A percentile compares a stretch with the other conserved stretches of the same genome.
phyloP scores from a whole-genome alignment of 2,113 vertebrate genomes.

The Lampris megalopsis region DNA sequence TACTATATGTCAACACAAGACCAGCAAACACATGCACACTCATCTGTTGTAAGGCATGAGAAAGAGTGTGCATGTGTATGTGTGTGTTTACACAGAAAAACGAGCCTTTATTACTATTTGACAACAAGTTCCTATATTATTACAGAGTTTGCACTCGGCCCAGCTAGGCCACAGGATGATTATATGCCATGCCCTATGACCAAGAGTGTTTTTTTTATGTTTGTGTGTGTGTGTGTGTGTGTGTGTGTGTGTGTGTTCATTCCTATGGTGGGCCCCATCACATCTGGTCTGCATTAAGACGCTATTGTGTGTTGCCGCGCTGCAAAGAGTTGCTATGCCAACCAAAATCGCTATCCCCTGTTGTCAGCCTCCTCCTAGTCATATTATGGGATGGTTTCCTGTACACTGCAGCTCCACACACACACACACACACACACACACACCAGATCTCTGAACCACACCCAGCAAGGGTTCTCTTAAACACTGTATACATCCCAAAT shows the following conservation, averaged over 20 bases:
- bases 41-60: no score
- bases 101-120: slow-evolving; percentile 53
- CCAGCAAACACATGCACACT: no score
- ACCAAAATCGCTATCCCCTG: slow-evolving; percentile 58
- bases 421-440: neutral
- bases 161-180: slow-evolving; percentile 48
- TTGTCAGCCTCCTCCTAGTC: slow-evolving; percentile 49
- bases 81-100: slow-evolving; percentile 41
- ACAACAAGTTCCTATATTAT: slow-evolving; percentile 60
- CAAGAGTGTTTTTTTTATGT: slow-evolving; percentile 13
- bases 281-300: slow-evolving; percentile 70
- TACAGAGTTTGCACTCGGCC: slow-evolving; percentile 48
- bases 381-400: slow-evolving; percentile 53
- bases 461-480: slow-evolving; percentile 22
- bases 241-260: slow-evolving; percentile 1
- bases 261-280: slow-evolving; percentile 48
- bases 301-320: slow-evolving; percentile 47
- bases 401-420: slow-evolving; percentile 1
- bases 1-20: no score
- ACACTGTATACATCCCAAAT: neutral
- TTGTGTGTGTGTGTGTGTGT: slow-evolving; percentile 19
- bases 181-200: slow-evolving; percentile 42
- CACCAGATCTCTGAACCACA: slow-evolving; percentile 33
- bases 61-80: neutral
- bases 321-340: slow-evolving; percentile 40